phyloP scores from a whole-genome alignment of 2,797 vertebrate species.

The Morus bassanus region DNA sequence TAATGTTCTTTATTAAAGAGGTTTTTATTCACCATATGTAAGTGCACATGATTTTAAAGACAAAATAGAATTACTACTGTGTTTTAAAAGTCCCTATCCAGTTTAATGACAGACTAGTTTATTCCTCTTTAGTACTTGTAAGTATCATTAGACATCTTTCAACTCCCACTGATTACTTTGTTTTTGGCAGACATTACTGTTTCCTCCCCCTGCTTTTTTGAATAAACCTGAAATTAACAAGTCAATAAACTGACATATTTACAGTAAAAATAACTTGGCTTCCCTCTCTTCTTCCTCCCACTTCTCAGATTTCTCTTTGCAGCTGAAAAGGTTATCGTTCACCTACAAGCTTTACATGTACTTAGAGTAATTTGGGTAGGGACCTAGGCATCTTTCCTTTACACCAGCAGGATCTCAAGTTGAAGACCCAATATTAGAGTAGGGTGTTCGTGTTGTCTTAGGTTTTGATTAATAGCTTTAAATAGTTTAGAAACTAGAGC shows the following conservation, averaged over 20 bases:
- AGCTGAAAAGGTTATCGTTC: slow-evolving; percentile 34
- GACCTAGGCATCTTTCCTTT: background rate
- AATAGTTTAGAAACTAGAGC: slow-evolving; percentile 34
- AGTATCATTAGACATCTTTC: slow-evolving; percentile 51
- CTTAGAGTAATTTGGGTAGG: background rate
- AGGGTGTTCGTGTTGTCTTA: background rate
- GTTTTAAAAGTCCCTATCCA: slow-evolving; percentile 26
- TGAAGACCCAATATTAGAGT: background rate
- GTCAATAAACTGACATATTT: slow-evolving; percentile 54
- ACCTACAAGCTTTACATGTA: slow-evolving; percentile 19
- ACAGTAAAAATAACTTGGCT: slow-evolving; percentile 51
- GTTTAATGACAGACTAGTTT: slow-evolving; percentile 22
- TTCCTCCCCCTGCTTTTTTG: slow-evolving; percentile 27
- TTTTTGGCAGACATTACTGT: slow-evolving; percentile 37
- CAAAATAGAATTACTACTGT: slow-evolving; percentile 15
- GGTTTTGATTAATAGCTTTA: slow-evolving; percentile 41
- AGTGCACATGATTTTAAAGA: slow-evolving; percentile 14
- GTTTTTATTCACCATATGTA: slow-evolving; percentile 27
- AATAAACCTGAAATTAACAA: slow-evolving; percentile 53
- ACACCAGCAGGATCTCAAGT: background rate
- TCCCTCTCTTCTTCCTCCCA: slow-evolving; percentile 21
- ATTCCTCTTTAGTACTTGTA: slow-evolving; percentile 38
- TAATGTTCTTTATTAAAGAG: background rate
- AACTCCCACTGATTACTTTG: slow-evolving; percentile 53
- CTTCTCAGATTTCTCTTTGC: background rate